Evolutionary conservation across 2,888 invertebrate genomes (phyloP).

Genomic region (Drosophila nr. fundita): DNA sequence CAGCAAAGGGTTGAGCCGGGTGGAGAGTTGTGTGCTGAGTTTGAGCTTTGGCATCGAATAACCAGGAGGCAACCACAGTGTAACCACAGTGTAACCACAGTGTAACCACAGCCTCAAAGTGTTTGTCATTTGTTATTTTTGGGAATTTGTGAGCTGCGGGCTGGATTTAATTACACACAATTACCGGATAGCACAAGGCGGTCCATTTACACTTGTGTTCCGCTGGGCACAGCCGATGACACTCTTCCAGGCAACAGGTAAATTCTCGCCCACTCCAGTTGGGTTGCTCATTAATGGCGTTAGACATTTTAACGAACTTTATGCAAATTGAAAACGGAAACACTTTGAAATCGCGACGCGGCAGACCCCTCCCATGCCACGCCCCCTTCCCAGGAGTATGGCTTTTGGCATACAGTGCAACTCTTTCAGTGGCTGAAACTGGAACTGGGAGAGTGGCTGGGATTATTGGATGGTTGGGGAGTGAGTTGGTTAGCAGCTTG

Average conservation of each 20-base stretch:
- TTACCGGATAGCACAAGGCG: conserved; percentile 82
- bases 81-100: conserved; percentile 10
- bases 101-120: conserved; percentile 50
- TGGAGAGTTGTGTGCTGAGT: conserved; percentile 8
- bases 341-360: conserved; percentile 72
- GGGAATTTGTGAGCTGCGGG: conserved; percentile 26
- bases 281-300: conserved; percentile 77
- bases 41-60: conserved; percentile 44
- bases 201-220: conserved; percentile 77
- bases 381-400: not conserved
- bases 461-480: not conserved
- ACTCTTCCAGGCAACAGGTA: conserved; percentile 60
- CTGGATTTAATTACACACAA: conserved; percentile 85
- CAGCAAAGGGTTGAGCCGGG: conserved; percentile 40
- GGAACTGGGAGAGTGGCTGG: conserved; percentile 18
- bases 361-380: not conserved
- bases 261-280: conserved; percentile 2
- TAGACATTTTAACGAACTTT: conserved; percentile 80
- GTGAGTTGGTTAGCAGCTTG: conserved; percentile 58
- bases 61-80: conserved; percentile 35
- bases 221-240: conserved; percentile 44
- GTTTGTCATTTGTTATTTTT: conserved; percentile 76
- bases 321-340: conserved; percentile 85
- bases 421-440: conserved; percentile 47
- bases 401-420: conserved; percentile 30